phyloP scores from a whole-genome alignment of 2,888 invertebrate genomes.

The Drosophila austrosaltans region DNA sequence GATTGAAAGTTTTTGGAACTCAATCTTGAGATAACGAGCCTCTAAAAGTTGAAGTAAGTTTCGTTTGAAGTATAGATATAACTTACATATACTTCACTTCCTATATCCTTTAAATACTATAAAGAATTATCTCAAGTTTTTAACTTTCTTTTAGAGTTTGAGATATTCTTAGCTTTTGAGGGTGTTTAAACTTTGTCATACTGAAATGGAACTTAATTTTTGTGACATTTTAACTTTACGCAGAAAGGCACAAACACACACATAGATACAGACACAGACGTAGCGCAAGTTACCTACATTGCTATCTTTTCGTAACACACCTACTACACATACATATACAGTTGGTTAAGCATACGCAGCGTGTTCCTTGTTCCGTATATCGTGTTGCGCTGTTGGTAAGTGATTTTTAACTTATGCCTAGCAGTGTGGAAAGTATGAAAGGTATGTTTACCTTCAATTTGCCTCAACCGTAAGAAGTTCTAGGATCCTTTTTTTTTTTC shows the following conservation, averaged over 20 bases:
- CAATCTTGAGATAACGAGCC: no score
- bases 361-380: slow-evolving; percentile 23
- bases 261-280: not conserved
- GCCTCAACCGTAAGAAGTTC: slow-evolving; percentile 5
- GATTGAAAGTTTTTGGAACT: no score
- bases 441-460: slow-evolving; percentile 15
- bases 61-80: no score
- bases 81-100: no score
- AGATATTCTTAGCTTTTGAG: not conserved
- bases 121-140: no score
- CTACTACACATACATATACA: not conserved
- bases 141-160: not conserved
- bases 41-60: no score
- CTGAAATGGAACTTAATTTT: not conserved
- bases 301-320: not conserved
- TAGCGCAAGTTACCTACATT: not conserved
- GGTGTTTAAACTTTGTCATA: not conserved
- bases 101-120: no score
- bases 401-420: slow-evolving; percentile 64
- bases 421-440: slow-evolving; percentile 29
- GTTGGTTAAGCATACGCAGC: slow-evolving; percentile 32
- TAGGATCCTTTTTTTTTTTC: not conserved
- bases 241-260: not conserved
- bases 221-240: slow-evolving; percentile 6
- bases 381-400: slow-evolving; percentile 42